Conservation (phyloP, 1,140 invertebrate genomes). For the Drosophila setifemur region DNA sequence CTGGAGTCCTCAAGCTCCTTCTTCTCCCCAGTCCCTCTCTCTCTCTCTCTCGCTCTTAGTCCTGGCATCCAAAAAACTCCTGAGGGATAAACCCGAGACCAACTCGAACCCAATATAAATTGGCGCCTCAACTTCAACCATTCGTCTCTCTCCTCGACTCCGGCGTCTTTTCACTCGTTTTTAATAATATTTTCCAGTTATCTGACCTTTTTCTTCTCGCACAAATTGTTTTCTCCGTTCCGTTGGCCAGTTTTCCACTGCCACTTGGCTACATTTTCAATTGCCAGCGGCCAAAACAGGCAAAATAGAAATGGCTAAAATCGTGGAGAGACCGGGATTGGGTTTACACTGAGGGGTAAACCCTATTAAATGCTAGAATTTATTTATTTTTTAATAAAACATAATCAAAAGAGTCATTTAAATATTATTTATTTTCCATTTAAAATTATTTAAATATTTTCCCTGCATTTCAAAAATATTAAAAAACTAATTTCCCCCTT, state of each 20-base stretch:
- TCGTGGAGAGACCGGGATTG: neutral
- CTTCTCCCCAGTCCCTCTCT: neutral
- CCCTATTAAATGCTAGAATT: neutral
- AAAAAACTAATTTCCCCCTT: too few relatives aligned
- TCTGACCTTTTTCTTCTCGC: conserved; percentile 74
- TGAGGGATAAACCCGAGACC: conserved; percentile 48
- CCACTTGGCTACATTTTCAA: conserved; percentile 37
- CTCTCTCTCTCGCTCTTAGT: neutral
- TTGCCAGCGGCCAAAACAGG: conserved; percentile 41
- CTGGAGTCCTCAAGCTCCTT: neutral
- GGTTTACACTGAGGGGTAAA: conserved; percentile 11
- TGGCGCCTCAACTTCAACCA: conserved; percentile 8
- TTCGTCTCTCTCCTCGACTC: conserved; percentile 6
- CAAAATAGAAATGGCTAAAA: conserved; percentile 21
- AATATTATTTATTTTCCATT: too few relatives aligned
- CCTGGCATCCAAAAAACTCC: conserved; percentile 29
- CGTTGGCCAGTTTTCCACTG: conserved; percentile 35
- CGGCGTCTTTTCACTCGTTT: conserved; percentile 65
- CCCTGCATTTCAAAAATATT: neutral
- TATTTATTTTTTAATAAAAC: too few relatives aligned
- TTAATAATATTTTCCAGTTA: conserved; percentile 81
- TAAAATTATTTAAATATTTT: neutral
- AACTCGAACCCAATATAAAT: conserved; percentile 16
- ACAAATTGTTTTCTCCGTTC: too few relatives aligned
- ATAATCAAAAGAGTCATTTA: too few relatives aligned